These are phyloP conservation scores for Stichopus horrens DNA, from an alignment of 53 echinoderm and acorn worm species.

Conservation along the genomic window DNA sequence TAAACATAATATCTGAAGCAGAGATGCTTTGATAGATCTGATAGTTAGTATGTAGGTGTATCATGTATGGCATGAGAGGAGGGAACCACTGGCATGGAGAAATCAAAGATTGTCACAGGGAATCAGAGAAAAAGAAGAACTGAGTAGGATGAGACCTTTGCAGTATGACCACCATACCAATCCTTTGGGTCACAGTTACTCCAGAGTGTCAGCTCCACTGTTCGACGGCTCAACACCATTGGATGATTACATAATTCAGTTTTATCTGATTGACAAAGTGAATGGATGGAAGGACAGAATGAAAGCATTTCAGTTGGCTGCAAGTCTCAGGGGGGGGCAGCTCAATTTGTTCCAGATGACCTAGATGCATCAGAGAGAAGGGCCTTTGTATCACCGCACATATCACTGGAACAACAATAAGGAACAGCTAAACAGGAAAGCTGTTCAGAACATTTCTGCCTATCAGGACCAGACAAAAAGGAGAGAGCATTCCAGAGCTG, in stretches of 20 bases:
- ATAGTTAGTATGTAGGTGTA: too few species aligned
- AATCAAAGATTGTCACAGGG: not conserved
- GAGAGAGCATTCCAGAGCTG: not conserved
- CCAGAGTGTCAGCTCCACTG: not conserved
- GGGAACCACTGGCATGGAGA: not conserved
- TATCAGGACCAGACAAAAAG: not conserved
- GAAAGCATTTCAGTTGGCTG: not conserved
- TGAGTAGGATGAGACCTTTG: not conserved
- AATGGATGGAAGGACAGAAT: not conserved
- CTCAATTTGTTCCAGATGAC: not conserved
- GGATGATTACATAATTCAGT: not conserved
- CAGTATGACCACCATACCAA: not conserved
- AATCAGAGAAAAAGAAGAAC: not conserved
- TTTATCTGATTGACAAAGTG: not conserved
- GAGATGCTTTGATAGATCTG: too few species aligned
- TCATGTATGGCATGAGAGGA: too few species aligned
- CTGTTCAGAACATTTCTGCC: not conserved
- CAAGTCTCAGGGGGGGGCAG: not conserved
- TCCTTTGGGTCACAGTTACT: too few species aligned
- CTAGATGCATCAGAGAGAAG: not conserved
- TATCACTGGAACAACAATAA: not conserved
- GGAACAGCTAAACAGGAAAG: not conserved
- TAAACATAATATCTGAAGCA: too few species aligned
- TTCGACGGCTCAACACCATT: conserved; percentile 5
- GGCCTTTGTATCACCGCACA: not conserved